A percentile compares a stretch with the other conserved stretches of the same genome.
Conservation (phyloP, 2,888 invertebrate genomes). For the Oxycera nigricornis region DNA sequence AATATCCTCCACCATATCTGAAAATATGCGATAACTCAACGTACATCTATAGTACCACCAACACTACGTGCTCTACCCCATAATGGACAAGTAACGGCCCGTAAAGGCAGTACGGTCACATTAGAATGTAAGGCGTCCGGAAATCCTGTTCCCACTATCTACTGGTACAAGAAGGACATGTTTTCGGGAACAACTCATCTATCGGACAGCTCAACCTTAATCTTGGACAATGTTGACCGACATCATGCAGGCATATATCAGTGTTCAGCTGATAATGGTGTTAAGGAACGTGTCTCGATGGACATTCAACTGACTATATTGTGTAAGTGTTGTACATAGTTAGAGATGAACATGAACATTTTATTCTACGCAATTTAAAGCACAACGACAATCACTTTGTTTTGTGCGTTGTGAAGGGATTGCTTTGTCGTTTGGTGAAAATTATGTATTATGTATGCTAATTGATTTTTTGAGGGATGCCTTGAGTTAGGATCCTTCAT, state of each 20-base stretch:
- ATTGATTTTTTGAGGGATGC: too few relatives aligned
- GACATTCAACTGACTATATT: conserved; percentile 65
- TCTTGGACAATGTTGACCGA: conserved; percentile 64
- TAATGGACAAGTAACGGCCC: conserved; percentile 71
- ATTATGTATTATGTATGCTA: too few relatives aligned
- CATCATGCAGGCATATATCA: conserved; percentile 65
- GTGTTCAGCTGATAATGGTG: conserved; percentile 65
- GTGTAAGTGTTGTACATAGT: conserved; percentile 59
- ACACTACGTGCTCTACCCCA: conserved; percentile 71
- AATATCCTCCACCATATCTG: too few relatives aligned
- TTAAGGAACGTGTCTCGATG: conserved; percentile 64
- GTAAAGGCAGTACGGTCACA: conserved; percentile 73
- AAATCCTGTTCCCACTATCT: conserved; percentile 75
- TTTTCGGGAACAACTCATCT: conserved; percentile 62
- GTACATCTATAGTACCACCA: conserved; percentile 66
- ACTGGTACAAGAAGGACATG: conserved; percentile 70
- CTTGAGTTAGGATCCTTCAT: too few relatives aligned
- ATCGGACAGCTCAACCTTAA: conserved; percentile 63
- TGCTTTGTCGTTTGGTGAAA: too few relatives aligned
- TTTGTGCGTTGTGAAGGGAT: too few relatives aligned
- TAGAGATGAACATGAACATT: neutral
- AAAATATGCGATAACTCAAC: neutral
- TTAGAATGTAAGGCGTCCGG: conserved; percentile 75
- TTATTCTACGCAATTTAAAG: neutral
- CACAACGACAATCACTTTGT: neutral